A percentile compares a stretch with the other conserved stretches of the same genome.
phyloP scores from a whole-genome alignment of 2,888 invertebrate species.

The Drosophila histrio region DNA sequence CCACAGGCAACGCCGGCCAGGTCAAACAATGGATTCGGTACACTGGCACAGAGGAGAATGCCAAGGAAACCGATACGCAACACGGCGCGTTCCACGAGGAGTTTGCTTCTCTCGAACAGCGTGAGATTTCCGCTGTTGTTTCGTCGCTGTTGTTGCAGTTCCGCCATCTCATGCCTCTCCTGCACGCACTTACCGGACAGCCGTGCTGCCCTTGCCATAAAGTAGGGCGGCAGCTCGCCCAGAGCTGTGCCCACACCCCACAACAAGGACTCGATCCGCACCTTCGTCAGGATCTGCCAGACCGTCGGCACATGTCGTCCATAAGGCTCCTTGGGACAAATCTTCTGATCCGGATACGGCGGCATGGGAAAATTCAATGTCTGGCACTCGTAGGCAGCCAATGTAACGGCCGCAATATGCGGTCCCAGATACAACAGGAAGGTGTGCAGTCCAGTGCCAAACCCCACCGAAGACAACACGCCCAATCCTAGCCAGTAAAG shows the following conservation, averaged over 20 bases:
- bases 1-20: slow-evolving; percentile 99
- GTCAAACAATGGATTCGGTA: slow-evolving; percentile 99
- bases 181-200: slow-evolving; percentile 87
- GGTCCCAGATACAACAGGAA: slow-evolving; percentile 99
- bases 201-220: slow-evolving; percentile 97
- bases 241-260: slow-evolving; percentile 99
- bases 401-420: slow-evolving; percentile 98
- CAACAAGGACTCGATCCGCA: slow-evolving; percentile 96
- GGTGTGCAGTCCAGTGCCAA: slow-evolving; percentile 99
- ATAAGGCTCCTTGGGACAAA: slow-evolving; percentile 91
- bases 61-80: slow-evolving; percentile 97
- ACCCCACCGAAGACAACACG: slow-evolving; percentile 97
- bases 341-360: slow-evolving; percentile 98
- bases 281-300: slow-evolving; percentile 96
- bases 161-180: slow-evolving; percentile 83
- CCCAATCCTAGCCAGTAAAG: slow-evolving; percentile 97
- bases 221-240: slow-evolving; percentile 99
- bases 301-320: slow-evolving; percentile 89
- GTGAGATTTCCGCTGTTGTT: slow-evolving; percentile 85
- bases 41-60: slow-evolving; percentile 97
- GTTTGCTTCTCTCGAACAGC: slow-evolving; percentile 90
- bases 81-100: slow-evolving; percentile 93
- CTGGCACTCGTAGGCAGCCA: slow-evolving; percentile 99
- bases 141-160: slow-evolving; percentile 86
- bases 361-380: slow-evolving; percentile 97